Evolutionary conservation across 2,113 vertebrate genomes (phyloP).

Genomic region (Rhea americana): DNA sequence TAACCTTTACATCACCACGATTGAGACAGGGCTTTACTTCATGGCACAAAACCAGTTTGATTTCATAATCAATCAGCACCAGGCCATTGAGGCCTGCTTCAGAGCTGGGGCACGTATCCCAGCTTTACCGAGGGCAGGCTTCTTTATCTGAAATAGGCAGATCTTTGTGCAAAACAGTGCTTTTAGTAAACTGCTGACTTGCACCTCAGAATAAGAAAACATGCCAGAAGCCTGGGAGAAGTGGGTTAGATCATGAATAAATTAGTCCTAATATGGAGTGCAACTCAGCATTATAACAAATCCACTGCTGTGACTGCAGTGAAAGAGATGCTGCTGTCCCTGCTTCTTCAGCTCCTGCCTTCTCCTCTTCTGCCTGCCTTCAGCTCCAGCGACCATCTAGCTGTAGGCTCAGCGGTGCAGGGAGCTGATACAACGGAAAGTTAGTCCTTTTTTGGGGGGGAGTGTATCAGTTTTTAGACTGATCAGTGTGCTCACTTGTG

Average conservation of each 20-base stretch:
- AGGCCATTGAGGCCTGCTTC: neutral
- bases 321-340: neutral
- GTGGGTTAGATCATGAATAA: neutral
- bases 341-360: neutral
- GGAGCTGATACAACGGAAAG: neutral
- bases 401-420: neutral
- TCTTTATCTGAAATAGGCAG: neutral
- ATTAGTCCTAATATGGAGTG: neutral
- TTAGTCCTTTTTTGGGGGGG: neutral
- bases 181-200: neutral
- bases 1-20: neutral
- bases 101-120: fast-evolving
- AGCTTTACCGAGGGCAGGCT: neutral
- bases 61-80: neutral
- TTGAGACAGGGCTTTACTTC: neutral
- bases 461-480: neutral
- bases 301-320: neutral
- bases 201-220: neutral
- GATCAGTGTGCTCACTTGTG: neutral
- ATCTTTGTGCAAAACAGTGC: neutral
- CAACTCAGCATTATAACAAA: neutral
- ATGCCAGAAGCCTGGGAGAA: neutral
- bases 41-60: fast-evolving
- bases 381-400: neutral
- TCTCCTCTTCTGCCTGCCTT: neutral